phyloP scores from a whole-genome alignment of 2,888 invertebrate species.

The Eumerus sabulonum region DNA sequence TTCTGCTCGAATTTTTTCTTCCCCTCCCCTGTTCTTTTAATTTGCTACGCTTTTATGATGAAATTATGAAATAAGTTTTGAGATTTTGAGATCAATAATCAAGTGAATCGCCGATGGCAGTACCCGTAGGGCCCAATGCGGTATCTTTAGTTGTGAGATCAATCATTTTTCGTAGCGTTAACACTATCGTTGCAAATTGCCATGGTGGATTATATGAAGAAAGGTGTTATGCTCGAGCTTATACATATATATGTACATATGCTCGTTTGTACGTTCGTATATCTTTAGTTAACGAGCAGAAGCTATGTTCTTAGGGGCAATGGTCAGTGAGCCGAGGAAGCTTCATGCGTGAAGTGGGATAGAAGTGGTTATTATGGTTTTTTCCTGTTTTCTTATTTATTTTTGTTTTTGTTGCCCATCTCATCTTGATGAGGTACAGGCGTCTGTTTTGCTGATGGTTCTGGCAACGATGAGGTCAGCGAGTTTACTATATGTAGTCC shows the following conservation, averaged over 20 bases:
- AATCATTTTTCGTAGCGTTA: conserved; percentile 43
- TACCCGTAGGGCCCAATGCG: conserved; percentile 25
- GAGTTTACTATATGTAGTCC: conserved; percentile 33
- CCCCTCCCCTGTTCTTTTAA: conserved; percentile 1
- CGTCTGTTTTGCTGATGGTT: conserved; percentile 2
- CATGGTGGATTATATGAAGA: conserved; percentile 9
- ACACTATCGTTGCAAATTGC: conserved; percentile 36
- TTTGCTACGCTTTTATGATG: conserved; percentile 58
- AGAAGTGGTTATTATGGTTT: conserved; percentile 12
- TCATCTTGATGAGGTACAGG: conserved; percentile 3
- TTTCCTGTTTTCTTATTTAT: conserved; percentile 9
- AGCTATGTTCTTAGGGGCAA: conserved; percentile 38
- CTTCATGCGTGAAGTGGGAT: conserved; percentile 29
- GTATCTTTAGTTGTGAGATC: conserved; percentile 49
- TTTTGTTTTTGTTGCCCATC: background rate
- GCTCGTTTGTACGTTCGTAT: no score
- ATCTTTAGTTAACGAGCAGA: conserved; percentile 29
- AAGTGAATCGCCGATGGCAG: conserved; percentile 44
- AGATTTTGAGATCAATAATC: conserved; percentile 38
- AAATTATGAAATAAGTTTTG: conserved; percentile 38
- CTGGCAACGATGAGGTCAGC: conserved; percentile 41
- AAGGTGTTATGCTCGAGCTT: no score
- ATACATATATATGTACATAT: no score
- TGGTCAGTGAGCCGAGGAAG: conserved; percentile 36
- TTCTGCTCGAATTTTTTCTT: conserved; percentile 14